Conservation (phyloP, 2,888 invertebrate genomes). For the Andrena flavipes region DNA sequence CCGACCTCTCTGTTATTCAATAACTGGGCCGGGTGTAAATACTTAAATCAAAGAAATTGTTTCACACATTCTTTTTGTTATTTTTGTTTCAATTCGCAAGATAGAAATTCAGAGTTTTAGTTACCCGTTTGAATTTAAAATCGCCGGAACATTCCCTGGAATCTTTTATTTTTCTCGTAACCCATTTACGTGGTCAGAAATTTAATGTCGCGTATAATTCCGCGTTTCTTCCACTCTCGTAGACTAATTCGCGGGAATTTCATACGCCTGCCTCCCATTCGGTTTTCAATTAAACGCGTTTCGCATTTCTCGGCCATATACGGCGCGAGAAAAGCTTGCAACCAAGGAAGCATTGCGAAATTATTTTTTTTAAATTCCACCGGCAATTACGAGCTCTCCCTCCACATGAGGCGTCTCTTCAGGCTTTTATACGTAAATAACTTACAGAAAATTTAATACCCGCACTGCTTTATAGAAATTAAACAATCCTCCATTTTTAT, state of each 20-base stretch:
- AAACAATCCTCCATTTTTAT: background rate
- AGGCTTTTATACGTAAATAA: background rate
- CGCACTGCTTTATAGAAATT: background rate
- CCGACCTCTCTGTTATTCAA: slow-evolving; percentile 35
- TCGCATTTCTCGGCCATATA: slow-evolving; percentile 18
- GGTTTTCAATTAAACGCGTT: slow-evolving; percentile 8
- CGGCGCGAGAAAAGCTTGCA: slow-evolving; percentile 5
- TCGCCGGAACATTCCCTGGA: background rate
- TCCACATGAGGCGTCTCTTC: too few species aligned
- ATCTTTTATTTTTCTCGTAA: background rate
- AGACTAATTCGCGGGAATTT: slow-evolving; percentile 7
- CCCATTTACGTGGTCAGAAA: background rate
- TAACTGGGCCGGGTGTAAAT: background rate
- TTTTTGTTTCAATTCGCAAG: background rate
- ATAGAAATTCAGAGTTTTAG: background rate
- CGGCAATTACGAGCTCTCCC: background rate
- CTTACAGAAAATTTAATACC: background rate
- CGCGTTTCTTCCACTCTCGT: too few species aligned
- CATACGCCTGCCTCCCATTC: background rate
- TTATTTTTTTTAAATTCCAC: slow-evolving; percentile 6
- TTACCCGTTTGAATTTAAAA: background rate
- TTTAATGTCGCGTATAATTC: slow-evolving; percentile 12
- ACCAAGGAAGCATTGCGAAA: background rate
- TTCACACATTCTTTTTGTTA: too few species aligned
- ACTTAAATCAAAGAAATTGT: background rate